These are phyloP conservation scores for Tetranychus truncatus DNA, from an alignment of 2,888 invertebrate species.

Conservation along the genomic window DNA sequence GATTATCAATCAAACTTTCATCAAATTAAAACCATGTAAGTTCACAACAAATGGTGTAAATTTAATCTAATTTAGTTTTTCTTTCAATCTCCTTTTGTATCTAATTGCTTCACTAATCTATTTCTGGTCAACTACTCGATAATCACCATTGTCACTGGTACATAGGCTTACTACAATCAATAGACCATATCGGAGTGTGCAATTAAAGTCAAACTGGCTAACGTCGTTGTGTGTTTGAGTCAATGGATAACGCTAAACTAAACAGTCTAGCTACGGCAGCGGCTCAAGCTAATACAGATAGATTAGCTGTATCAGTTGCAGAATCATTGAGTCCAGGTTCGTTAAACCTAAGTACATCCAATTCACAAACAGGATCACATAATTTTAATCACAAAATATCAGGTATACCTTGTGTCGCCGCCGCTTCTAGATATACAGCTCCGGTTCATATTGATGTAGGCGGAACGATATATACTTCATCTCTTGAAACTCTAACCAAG, in stretches of 20 bases:
- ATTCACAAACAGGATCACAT: conserved; percentile 9
- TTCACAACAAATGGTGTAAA: no score
- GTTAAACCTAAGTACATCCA: background rate
- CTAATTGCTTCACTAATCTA: no score
- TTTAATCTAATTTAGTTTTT: no score
- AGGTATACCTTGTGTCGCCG: conserved; percentile 81
- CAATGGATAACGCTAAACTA: background rate
- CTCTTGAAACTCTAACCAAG: conserved; percentile 82
- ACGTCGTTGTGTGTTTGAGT: no score
- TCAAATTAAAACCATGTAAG: no score
- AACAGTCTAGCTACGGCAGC: background rate
- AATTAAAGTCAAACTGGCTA: no score
- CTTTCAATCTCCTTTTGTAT: no score
- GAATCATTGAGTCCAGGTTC: background rate
- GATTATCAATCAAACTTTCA: no score
- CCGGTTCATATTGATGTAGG: conserved; percentile 96
- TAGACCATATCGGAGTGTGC: no score
- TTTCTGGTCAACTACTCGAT: no score
- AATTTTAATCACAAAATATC: conserved; percentile 43
- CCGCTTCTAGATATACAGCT: conserved; percentile 74
- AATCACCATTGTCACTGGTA: no score
- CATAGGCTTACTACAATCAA: no score
- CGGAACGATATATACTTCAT: conserved; percentile 87
- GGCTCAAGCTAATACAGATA: background rate
- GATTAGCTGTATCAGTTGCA: background rate